A percentile compares a stretch with the other conserved stretches of the same genome.
phyloP scores from a whole-genome alignment of 2,113 vertebrate species.

The Coryphaenoides rupestris region DNA sequence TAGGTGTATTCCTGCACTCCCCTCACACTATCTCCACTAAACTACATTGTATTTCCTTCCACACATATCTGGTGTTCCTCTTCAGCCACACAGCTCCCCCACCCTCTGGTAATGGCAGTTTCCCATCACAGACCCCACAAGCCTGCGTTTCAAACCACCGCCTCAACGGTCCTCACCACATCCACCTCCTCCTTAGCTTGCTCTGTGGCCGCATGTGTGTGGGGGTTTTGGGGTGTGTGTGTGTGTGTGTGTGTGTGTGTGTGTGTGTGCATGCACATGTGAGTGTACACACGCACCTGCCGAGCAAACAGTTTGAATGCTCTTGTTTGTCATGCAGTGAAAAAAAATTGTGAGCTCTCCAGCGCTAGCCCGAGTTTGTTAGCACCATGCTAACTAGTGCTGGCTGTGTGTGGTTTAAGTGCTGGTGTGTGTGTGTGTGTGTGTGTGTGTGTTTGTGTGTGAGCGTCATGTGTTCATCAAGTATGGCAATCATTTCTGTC shows the following conservation, averaged over 20 bases:
- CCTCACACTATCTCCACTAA: no score
- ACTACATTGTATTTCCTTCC: constrained; percentile 6
- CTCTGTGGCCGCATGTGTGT: constrained; percentile 12
- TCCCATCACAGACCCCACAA: constrained; percentile 87
- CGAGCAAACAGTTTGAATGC: constrained; percentile 55
- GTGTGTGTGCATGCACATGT: constrained; percentile 28
- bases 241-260: no score
- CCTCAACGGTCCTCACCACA: constrained; percentile 90
- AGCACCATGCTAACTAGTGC: constrained; percentile 32
- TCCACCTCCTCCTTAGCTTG: constrained; percentile 74
- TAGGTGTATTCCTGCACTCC: no score
- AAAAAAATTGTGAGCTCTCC: constrained; percentile 37
- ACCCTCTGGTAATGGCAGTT: constrained; percentile 84
- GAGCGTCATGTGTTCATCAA: constrained; percentile 55
- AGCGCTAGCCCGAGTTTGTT: constrained; percentile 15
- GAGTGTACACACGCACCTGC: constrained; percentile 55
- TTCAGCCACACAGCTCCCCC: constrained; percentile 18
- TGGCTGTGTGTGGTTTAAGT: constrained; percentile 33
- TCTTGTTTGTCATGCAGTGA: constrained; percentile 78
- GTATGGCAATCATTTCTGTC: constrained; percentile 44
- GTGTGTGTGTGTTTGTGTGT: constrained; percentile 15
- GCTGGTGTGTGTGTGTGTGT: constrained; percentile 46
- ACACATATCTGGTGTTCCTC: constrained; percentile 13
- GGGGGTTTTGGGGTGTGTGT: no score
- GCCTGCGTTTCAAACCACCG: constrained; percentile 85